A percentile compares a stretch with the other conserved stretches of the same genome.
phyloP scores from a whole-genome alignment of 1,140 invertebrate genomes.

The Spodoptera frugiperda region DNA sequence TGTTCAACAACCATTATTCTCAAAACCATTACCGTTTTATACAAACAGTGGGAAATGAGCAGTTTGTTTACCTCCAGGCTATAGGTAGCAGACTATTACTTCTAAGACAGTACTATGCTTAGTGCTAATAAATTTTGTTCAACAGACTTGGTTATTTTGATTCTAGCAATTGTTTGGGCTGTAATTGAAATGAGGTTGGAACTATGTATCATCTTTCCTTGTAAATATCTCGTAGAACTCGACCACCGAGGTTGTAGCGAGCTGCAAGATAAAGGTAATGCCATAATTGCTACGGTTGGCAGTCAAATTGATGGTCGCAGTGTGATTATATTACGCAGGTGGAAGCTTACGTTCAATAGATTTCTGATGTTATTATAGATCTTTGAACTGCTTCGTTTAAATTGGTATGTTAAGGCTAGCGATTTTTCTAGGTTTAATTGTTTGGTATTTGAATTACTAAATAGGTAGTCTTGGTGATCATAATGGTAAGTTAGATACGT shows the following conservation, averaged over 20 bases:
- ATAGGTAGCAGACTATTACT: constrained; percentile 25
- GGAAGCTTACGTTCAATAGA: constrained; percentile 18
- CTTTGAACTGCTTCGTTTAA: neutral
- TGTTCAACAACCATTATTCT: neutral
- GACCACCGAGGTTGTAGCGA: constrained; percentile 13
- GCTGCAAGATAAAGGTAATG: constrained; percentile 11
- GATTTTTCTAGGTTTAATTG: too few species aligned
- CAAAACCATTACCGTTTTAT: neutral
- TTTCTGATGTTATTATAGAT: constrained; percentile 14
- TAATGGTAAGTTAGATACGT: too few species aligned
- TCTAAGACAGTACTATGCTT: constrained; percentile 14
- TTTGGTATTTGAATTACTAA: too few species aligned
- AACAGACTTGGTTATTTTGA: neutral
- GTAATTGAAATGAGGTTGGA: constrained; percentile 30
- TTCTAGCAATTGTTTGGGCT: constrained; percentile 14
- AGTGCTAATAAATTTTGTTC: constrained; percentile 17
- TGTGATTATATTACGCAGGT: constrained; percentile 21
- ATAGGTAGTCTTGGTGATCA: neutral
- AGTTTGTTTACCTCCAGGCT: constrained; percentile 11
- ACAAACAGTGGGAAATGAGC: constrained; percentile 9
- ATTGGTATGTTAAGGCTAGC: neutral
- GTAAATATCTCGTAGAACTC: constrained; percentile 17
- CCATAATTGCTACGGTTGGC: constrained; percentile 31
- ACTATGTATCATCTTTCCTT: constrained; percentile 15
- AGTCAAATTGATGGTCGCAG: constrained; percentile 27